phyloP scores from a whole-genome alignment of 64 coral and sea anemone species.

The Stichodactyla mertensii region DNA sequence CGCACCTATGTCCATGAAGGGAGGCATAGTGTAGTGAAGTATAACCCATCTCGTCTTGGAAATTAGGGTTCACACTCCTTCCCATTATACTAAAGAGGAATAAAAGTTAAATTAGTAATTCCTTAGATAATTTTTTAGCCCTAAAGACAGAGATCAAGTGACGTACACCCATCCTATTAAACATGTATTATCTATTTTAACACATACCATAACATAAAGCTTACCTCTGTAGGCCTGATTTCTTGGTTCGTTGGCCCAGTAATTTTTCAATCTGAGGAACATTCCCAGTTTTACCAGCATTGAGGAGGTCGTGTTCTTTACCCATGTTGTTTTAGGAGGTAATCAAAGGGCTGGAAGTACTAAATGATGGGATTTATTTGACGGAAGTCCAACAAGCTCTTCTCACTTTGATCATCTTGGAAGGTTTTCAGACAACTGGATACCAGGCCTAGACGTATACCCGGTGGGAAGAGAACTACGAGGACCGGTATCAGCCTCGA shows the following conservation, averaged over 20 bases:
- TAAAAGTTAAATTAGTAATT: not conserved
- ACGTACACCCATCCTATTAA: conserved; percentile 2
- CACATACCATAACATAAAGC: not conserved
- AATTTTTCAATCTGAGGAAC: conserved; percentile 88
- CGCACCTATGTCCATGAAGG: conserved; percentile 68
- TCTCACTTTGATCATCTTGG: conserved; percentile 2
- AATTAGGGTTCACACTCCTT: conserved; percentile 59
- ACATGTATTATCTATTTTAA: not conserved
- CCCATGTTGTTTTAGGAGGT: conserved; percentile 58
- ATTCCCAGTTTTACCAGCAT: conserved; percentile 85
- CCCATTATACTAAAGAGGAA: conserved; percentile 63
- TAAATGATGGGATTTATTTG: not conserved
- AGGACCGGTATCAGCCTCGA: not conserved
- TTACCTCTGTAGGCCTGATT: conserved; percentile 80
- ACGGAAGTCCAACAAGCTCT: conserved; percentile 2
- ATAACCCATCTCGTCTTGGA: conserved; percentile 89
- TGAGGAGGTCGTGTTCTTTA: conserved; percentile 81
- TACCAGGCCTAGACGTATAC: not conserved
- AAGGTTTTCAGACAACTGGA: not conserved
- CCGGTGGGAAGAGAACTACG: not conserved
- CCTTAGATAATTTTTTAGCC: not conserved
- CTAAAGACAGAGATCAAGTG: not conserved
- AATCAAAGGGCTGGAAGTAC: not conserved
- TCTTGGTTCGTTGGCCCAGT: conserved; percentile 56
- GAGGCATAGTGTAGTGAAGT: conserved; percentile 73